Evolutionary conservation across 23 tunicate species (phyloP).

Genomic region (Ciona savignyi): DNA sequence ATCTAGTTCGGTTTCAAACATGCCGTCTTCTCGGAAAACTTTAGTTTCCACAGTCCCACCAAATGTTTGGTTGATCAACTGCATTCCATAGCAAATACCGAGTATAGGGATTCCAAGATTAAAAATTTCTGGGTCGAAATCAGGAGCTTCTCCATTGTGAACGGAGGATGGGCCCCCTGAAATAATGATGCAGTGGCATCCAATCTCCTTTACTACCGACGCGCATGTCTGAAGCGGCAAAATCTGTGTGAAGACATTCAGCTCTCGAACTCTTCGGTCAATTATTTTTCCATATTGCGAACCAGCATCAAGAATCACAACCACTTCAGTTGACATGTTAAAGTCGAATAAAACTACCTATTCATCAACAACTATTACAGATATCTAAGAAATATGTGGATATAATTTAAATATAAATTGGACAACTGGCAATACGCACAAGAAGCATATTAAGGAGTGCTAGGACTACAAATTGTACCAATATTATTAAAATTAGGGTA

Average conservation of each 20-base stretch:
- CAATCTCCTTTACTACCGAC: slow-evolving; percentile 22
- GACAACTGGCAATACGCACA: too few species aligned
- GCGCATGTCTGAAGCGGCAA: slow-evolving; percentile 51
- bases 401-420: too few species aligned
- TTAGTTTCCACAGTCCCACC: slow-evolving; percentile 82
- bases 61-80: slow-evolving; percentile 70
- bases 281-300: slow-evolving; percentile 98
- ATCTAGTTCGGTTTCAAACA: slow-evolving; percentile 55
- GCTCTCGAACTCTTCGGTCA: slow-evolving; percentile 87
- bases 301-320: slow-evolving; percentile 93
- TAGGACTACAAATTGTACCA: too few species aligned
- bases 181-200: slow-evolving; percentile 53
- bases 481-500: too few species aligned
- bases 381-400: too few species aligned
- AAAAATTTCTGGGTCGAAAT: slow-evolving; percentile 56
- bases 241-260: slow-evolving; percentile 47
- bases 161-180: slow-evolving; percentile 96
- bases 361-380: too few species aligned
- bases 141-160: slow-evolving; percentile 44
- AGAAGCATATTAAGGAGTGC: too few species aligned
- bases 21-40: slow-evolving; percentile 78
- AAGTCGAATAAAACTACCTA: too few species aligned
- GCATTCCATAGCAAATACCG: slow-evolving; percentile 98
- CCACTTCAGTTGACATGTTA: slow-evolving; percentile 15
- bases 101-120: slow-evolving; percentile 76